phyloP scores from a whole-genome alignment of 2,113 vertebrate genomes.

The Silurus asotus region DNA sequence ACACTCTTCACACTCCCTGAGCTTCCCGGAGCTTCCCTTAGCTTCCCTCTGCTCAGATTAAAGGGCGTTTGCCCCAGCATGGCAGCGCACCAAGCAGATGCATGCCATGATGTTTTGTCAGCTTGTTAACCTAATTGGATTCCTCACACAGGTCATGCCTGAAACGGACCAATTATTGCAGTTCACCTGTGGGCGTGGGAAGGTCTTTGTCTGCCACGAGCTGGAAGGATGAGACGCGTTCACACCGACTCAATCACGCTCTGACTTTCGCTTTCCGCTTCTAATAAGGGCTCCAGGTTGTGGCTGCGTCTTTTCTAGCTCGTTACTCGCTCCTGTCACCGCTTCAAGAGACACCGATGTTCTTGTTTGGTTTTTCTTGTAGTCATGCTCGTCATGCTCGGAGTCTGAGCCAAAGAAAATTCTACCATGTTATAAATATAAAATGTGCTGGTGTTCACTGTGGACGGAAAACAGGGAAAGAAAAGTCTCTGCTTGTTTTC shows the following conservation, averaged over 20 bases:
- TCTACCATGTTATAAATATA: background rate
- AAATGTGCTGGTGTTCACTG: too few relatives aligned
- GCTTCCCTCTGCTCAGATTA: background rate
- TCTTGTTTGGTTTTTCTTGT: background rate
- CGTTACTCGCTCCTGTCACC: background rate
- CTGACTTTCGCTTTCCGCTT: background rate
- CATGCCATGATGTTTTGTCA: constrained; percentile 48
- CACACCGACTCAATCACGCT: background rate
- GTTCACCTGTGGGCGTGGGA: constrained; percentile 45
- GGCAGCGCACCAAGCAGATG: constrained; percentile 27
- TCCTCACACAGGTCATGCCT: constrained; percentile 30
- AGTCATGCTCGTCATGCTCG: background rate
- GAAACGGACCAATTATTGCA: constrained; percentile 46
- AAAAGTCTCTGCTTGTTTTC: background rate
- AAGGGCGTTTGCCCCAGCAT: background rate
- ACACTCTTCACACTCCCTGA: background rate
- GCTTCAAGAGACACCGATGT: background rate
- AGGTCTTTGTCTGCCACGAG: background rate
- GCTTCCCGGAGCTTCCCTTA: background rate
- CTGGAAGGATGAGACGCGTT: background rate
- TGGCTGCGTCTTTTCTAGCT: background rate
- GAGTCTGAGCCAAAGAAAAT: background rate
- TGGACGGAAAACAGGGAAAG: too few relatives aligned
- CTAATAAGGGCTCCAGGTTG: constrained; percentile 7
- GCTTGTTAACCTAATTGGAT: constrained; percentile 56